Conservation (phyloP, 2,888 invertebrate species). For the Megastigmus dorsalis region DNA sequence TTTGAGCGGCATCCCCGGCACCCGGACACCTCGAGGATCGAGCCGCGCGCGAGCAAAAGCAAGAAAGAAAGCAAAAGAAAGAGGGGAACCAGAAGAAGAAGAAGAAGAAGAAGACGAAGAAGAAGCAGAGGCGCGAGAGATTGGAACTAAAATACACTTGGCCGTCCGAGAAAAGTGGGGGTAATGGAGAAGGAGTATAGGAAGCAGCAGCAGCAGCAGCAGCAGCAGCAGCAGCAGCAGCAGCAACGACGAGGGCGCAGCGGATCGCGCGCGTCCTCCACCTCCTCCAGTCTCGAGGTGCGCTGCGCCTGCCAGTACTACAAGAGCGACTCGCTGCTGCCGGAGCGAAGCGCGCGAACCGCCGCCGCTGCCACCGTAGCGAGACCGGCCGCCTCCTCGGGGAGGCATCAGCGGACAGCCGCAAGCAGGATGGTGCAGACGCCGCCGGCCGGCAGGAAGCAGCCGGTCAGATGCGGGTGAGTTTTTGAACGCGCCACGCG, state of each 20-base stretch:
- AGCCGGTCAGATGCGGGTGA: slow-evolving; percentile 64
- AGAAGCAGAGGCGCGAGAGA: not conserved
- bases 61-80: not conserved
- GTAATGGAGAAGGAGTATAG: slow-evolving; percentile 22
- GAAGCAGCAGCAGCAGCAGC: too few species aligned
- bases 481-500: slow-evolving; percentile 51
- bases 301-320: slow-evolving; percentile 91
- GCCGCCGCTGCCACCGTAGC: slow-evolving; percentile 74
- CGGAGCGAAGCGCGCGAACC: slow-evolving; percentile 84
- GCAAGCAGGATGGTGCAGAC: slow-evolving; percentile 72
- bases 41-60: not conserved
- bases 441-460: slow-evolving; percentile 56
- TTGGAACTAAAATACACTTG: too few species aligned
- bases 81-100: not conserved
- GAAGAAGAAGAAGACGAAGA: not conserved
- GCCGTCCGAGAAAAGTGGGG: not conserved
- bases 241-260: slow-evolving; percentile 38
- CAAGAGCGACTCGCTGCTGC: slow-evolving; percentile 86
- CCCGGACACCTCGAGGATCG: too few species aligned
- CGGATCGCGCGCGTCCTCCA: slow-evolving; percentile 45
- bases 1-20: too few species aligned
- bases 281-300: slow-evolving; percentile 78
- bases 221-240: too few species aligned
- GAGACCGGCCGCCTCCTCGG: slow-evolving; percentile 75
- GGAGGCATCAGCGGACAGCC: slow-evolving; percentile 36